Evolutionary conservation across 1,140 invertebrate genomes (phyloP), one percentile per base, ranked within the genome.

Genomic region (Eupeodes corollae): DNA sequence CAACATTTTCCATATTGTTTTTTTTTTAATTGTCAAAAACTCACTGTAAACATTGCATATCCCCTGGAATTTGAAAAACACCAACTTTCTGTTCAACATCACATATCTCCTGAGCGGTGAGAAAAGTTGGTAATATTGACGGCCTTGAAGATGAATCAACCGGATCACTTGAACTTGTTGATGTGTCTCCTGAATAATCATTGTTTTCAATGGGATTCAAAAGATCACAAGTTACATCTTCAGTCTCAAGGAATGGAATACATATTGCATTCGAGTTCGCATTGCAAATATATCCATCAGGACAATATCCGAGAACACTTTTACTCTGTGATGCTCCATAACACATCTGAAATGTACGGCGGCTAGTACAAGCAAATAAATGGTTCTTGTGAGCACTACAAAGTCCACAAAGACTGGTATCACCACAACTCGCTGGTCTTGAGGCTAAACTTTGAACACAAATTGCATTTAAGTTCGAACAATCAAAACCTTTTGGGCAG

Each of bases 311-410:
- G 12, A 52, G 49, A 16, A 52, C 42, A 0, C 63, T 60, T 5
- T 52, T 55, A 12, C 62, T 56, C 8, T 50, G 55, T 1, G 46
- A 40, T 31, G 60, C 62, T 8, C 63, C 63, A 30, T 65, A 63
- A 44, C 63, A 66, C 58, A 66, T 61, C 38, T 63, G 63, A 13
- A 66, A 66, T 31, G 56, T 56, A 1, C 55, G 46, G 0, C 60
- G 54, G 39, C 63, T 65, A 13, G 48, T 51, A 37, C 63, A 66
- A 39, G 63, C 58, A 18, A 66, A 66, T 9, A 63, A 44, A 40
- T 56, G 56, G 43, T 66, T 66, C 0, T 48, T 39, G 13, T 59
- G 57, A 2, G 63, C 63, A 37, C 52, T 63, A n/a, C 63, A 66
- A 9, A 47, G 52, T 2, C 63, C 62, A 38, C 63, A 66, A 15